Percentiles rank a stretch among this genome's conserved stretches.
Evolutionary conservation across 2,113 vertebrate genomes (phyloP).

Genomic region (Mormoops blainvillei): DNA sequence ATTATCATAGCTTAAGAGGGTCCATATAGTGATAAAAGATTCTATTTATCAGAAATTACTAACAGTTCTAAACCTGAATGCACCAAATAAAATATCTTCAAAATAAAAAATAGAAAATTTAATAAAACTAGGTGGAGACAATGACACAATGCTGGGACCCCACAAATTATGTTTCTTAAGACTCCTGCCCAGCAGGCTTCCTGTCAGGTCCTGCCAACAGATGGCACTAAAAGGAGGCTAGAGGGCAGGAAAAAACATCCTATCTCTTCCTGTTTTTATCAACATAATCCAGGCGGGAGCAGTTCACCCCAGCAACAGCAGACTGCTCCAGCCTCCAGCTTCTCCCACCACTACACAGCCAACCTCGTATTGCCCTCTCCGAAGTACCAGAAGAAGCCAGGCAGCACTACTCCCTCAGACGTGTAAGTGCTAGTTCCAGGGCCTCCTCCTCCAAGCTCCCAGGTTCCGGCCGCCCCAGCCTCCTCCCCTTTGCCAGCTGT

Average conservation of each 20-base stretch:
- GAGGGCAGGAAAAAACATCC: neutral
- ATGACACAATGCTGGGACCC: neutral
- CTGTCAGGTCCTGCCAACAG: neutral
- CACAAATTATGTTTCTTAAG: neutral
- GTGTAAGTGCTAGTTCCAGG: neutral
- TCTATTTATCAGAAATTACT: neutral
- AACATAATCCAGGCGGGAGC: neutral
- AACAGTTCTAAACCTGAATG: neutral
- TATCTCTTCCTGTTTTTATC: neutral
- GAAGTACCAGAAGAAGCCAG: neutral
- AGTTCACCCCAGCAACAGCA: neutral
- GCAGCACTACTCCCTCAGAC: neutral
- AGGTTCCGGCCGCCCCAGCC: neutral
- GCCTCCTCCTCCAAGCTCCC: neutral
- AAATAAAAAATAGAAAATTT: neutral
- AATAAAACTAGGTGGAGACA: neutral
- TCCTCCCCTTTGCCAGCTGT: neutral
- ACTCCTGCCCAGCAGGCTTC: neutral
- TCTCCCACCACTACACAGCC: neutral
- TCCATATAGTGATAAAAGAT: neutral
- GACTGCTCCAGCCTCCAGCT: neutral
- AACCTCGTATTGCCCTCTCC: neutral
- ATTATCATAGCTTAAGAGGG: neutral
- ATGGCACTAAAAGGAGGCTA: neutral
- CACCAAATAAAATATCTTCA: neutral